Conservation (phyloP, 2,113 vertebrate species). For the Pseudopipra pipra region DNA sequence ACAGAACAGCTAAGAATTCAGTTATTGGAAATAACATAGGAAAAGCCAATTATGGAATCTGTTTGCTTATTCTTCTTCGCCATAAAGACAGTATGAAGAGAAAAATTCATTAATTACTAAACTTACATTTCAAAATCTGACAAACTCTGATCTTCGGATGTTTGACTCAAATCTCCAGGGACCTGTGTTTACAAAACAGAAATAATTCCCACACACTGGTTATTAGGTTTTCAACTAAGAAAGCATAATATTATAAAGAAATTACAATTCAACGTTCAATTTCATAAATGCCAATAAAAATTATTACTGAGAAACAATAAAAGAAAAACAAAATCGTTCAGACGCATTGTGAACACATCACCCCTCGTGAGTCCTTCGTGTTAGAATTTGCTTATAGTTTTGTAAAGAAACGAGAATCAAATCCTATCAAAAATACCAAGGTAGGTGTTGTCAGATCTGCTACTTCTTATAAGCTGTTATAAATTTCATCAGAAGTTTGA, state of each 20-base stretch:
- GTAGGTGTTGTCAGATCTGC: background rate
- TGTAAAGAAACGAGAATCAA: background rate
- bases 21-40: background rate
- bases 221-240: constrained; percentile 10
- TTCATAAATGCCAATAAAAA: background rate
- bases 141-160: constrained; percentile 96
- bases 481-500: background rate
- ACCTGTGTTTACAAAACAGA: constrained; percentile 77
- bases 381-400: background rate
- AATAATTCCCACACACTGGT: background rate
- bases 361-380: background rate
- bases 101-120: background rate
- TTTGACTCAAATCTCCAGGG: constrained; percentile 96
- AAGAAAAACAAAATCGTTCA: background rate
- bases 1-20: background rate
- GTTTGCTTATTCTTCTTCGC: background rate
- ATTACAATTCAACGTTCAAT: background rate
- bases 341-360: background rate
- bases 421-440: background rate
- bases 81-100: background rate
- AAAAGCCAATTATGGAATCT: background rate
- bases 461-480: background rate
- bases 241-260: background rate
- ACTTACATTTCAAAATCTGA: constrained; percentile 99
- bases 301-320: background rate